These are phyloP conservation scores for Phasianus colchicus DNA, from an alignment of 2,113 vertebrate genomes.

Conservation along the genomic window DNA sequence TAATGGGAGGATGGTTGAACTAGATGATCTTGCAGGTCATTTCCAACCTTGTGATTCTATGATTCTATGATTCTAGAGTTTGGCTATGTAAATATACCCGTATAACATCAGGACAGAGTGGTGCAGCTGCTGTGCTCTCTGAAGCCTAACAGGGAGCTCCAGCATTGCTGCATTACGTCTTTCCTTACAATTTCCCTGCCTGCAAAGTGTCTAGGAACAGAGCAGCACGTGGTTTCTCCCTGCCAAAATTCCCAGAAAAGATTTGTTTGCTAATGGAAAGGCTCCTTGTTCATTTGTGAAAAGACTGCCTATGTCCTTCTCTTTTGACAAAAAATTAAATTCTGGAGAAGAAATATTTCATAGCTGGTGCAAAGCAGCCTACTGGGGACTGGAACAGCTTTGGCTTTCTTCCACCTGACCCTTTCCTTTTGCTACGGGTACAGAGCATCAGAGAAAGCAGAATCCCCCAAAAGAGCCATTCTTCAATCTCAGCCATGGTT, in stretches of 20 bases:
- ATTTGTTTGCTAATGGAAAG: background rate
- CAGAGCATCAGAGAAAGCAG: background rate
- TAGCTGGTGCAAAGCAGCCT: background rate
- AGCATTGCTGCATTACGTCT: background rate
- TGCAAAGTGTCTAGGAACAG: background rate
- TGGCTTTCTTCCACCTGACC: background rate
- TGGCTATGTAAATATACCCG: background rate
- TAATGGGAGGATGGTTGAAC: no score
- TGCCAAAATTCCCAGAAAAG: background rate
- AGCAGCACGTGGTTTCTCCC: background rate
- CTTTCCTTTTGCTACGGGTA: background rate
- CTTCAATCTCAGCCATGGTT: rapidly evolving
- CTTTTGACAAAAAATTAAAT: background rate
- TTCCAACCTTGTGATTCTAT: no score
- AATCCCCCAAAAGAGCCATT: background rate
- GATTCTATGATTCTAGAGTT: background rate
- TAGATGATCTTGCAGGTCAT: no score
- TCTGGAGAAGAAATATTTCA: background rate
- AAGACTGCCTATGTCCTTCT: background rate
- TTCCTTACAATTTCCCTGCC: background rate
- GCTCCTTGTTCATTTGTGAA: background rate
- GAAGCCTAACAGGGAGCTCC: background rate
- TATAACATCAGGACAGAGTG: background rate
- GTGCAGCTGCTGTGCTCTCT: background rate
- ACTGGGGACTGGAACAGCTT: background rate